Base-by-base conservation (phyloP, 2,888 invertebrate species). In the Rhimphoctona megacephalus region DNA sequence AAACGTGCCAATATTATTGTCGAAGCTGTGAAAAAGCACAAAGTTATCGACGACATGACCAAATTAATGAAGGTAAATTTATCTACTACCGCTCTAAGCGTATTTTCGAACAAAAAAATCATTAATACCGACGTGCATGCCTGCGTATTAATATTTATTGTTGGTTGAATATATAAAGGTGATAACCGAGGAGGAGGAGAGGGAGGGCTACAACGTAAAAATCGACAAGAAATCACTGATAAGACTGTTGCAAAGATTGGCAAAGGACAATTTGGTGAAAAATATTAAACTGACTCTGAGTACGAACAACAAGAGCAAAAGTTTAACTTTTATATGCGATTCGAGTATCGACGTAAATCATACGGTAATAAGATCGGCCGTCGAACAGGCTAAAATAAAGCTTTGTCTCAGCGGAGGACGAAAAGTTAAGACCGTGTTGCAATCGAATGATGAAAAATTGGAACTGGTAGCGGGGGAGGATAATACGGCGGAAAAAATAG, bases 191-290 rank as follows among this genome's bases (percentile, higher is more conserved):
- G 94, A 95, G 81, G 96, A 96, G 92, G 94, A 94, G 81, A 94
- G 94, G 81, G 95, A 96, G 92, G 96, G 96, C 0, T 94, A 95
- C 72, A 92, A 95, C 8, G 95, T 95, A 0, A 95, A 94, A 81
- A 95, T 96, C 33, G 97, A 97, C 91, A 95, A 95, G 86, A 97
- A 96, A 91, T 96, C 97, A 0, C 91, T 97, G 36, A 91, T 95
- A 9, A 95, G 97, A 22, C 92, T 97, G 22, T 91, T 97, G 30
- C 94, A 94, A 36, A 95, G 95, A 81, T 93, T 97, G 83, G 95
- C 95, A 1, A 93, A 94, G 79, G 96, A 96, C 69, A 96, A 96
- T 14, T 95, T 95, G 81, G 93, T 97, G 8, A 95, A 96, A 92
- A 94, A 95, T 25, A 95, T 95, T 30, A 94, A 95, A 91, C 90